Evolutionary conservation across 2,113 vertebrate genomes (phyloP).

Genomic region (Myrmecobius fasciatus): DNA sequence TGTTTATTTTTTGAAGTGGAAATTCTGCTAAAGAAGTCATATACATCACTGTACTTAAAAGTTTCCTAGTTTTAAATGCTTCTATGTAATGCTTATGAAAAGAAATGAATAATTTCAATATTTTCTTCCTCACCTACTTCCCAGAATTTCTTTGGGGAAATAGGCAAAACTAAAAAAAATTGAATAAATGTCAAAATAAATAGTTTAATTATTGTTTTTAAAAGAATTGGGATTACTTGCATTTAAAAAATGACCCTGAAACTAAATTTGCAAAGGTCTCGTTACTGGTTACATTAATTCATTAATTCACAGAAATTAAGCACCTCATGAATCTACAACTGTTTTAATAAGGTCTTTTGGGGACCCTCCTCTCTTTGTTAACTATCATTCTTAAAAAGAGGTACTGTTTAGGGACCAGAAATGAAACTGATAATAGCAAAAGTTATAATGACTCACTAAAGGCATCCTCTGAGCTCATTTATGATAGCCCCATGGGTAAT

Average conservation of each 20-base stretch:
- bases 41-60: neutral
- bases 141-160: neutral
- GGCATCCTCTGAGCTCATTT: constrained; percentile 35
- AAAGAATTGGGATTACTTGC: neutral
- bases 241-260: neutral
- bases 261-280: neutral
- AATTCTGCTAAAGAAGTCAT: neutral
- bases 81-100: neutral
- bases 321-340: constrained; percentile 21
- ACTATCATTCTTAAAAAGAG: constrained; percentile 46
- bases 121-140: neutral
- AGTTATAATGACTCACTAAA: constrained; percentile 65
- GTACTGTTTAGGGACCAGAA: constrained; percentile 37
- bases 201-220: neutral
- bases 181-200: neutral
- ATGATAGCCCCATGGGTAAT: constrained; percentile 9
- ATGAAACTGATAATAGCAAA: constrained; percentile 37
- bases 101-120: neutral
- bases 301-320: constrained; percentile 54
- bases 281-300: constrained; percentile 45
- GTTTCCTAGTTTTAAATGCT: neutral
- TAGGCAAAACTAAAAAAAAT: neutral
- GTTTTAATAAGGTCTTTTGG: constrained; percentile 70
- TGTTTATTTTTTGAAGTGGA: neutral
- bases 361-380: constrained; percentile 49